phyloP scores from a whole-genome alignment of 2,797 vertebrate species.

The Phalanger gymnotis region DNA sequence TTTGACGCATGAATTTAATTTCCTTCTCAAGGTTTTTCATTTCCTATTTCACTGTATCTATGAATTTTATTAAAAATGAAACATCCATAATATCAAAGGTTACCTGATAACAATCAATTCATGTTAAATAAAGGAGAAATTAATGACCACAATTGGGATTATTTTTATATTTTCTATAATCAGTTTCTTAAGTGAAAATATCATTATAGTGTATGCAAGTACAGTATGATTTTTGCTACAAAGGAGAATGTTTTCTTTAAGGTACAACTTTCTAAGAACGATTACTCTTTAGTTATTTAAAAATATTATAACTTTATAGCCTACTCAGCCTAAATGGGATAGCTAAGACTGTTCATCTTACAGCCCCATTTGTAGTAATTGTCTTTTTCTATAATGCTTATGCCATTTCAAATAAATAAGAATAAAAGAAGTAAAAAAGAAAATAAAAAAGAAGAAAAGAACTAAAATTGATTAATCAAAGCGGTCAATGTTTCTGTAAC shows the following conservation, averaged over 20 bases:
- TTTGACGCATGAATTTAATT: neutral
- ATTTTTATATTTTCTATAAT: neutral
- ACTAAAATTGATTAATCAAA: neutral
- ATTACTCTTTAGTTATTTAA: neutral
- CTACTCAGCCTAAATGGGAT: neutral
- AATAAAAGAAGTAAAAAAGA: neutral
- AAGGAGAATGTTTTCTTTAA: neutral
- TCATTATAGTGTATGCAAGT: neutral
- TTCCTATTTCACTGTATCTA: neutral
- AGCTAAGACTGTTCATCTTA: neutral
- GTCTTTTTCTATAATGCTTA: neutral
- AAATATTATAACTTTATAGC: neutral
- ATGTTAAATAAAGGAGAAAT: neutral
- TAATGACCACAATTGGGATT: neutral
- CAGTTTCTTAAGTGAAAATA: neutral
- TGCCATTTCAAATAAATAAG: neutral
- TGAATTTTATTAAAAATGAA: neutral
- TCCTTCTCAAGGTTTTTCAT: neutral
- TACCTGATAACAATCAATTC: neutral
- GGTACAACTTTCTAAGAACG: neutral
- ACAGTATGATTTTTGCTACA: neutral
- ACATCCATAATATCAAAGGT: neutral
- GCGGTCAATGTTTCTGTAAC: neutral
- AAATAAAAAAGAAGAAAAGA: neutral
- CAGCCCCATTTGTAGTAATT: neutral